These are phyloP conservation scores for Xyliphius kryptos DNA, from an alignment of 2,113 vertebrate genomes.

Conservation along the genomic window DNA sequence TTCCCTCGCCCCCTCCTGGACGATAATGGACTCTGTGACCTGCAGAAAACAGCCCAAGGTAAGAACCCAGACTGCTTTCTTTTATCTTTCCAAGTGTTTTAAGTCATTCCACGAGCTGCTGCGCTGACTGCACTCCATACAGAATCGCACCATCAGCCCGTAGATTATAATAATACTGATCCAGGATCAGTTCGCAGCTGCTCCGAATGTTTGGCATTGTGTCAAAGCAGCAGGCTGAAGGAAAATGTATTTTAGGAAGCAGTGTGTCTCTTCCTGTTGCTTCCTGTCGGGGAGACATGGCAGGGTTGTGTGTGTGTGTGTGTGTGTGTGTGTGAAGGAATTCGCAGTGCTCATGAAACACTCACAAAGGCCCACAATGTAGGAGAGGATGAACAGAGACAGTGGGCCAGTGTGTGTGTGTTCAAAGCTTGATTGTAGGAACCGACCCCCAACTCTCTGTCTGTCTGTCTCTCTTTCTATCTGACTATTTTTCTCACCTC, in stretches of 20 bases:
- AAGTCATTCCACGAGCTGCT: too few relatives aligned
- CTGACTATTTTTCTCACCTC: too few relatives aligned
- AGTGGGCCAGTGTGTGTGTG: slow-evolving; percentile 54
- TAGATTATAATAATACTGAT: too few relatives aligned
- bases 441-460: too few relatives aligned
- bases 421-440: slow-evolving; percentile 68
- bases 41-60: slow-evolving; percentile 70
- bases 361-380: slow-evolving; percentile 62
- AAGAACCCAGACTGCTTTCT: slow-evolving; percentile 32
- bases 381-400: slow-evolving; percentile 61
- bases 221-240: too few relatives aligned
- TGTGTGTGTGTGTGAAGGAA: slow-evolving; percentile 57
- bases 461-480: too few relatives aligned
- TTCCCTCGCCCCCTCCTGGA: neutral
- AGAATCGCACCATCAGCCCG: too few relatives aligned
- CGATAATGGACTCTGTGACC: neutral
- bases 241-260: slow-evolving; percentile 22
- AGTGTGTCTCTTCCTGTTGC: slow-evolving; percentile 17
- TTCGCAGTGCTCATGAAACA: slow-evolving; percentile 56
- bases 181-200: neutral
- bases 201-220: neutral
- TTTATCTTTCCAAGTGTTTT: too few relatives aligned
- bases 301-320: slow-evolving; percentile 13
- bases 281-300: slow-evolving; percentile 13
- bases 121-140: too few relatives aligned